A percentile compares a stretch with the other conserved stretches of the same genome.
Evolutionary conservation across 2,888 invertebrate species (phyloP).

Genomic region (Ferrisia virgata): DNA sequence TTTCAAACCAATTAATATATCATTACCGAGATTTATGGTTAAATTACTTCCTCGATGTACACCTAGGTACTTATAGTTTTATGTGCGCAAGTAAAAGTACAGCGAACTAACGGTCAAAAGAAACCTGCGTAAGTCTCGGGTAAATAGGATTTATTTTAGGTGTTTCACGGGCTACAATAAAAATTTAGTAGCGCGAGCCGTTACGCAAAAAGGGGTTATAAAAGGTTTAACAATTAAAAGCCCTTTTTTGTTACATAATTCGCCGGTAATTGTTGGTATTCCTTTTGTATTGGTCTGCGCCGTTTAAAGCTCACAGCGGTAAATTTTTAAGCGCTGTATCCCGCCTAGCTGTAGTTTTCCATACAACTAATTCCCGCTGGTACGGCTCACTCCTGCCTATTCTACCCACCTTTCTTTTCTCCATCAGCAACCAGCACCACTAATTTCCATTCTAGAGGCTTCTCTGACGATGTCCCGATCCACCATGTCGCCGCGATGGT

Average conservation of each 20-base stretch:
- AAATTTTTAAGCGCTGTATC: constrained; percentile 19
- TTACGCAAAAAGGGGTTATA: constrained; percentile 3
- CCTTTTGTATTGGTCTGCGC: constrained; percentile 6
- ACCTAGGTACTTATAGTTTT: background rate
- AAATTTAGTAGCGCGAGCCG: background rate
- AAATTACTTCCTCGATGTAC: background rate
- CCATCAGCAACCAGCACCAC: background rate
- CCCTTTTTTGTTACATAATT: constrained; percentile 12
- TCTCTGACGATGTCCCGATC: background rate
- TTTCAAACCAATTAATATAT: background rate
- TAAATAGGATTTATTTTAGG: background rate
- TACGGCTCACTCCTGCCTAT: background rate
- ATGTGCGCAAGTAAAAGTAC: background rate
- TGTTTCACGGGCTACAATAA: background rate
- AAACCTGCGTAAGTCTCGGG: background rate
- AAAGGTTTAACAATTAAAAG: constrained; percentile 11
- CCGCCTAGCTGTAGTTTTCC: background rate
- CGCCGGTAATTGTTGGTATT: constrained; percentile 19
- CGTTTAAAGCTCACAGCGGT: constrained; percentile 25
- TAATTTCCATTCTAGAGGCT: background rate
- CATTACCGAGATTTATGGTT: background rate
- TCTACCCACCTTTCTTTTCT: background rate
- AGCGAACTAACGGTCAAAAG: background rate
- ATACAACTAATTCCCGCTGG: constrained; percentile 9
- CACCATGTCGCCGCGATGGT: background rate